Evolutionary conservation across 2,113 vertebrate species (phyloP).

Genomic region (Carassius auratus): DNA sequence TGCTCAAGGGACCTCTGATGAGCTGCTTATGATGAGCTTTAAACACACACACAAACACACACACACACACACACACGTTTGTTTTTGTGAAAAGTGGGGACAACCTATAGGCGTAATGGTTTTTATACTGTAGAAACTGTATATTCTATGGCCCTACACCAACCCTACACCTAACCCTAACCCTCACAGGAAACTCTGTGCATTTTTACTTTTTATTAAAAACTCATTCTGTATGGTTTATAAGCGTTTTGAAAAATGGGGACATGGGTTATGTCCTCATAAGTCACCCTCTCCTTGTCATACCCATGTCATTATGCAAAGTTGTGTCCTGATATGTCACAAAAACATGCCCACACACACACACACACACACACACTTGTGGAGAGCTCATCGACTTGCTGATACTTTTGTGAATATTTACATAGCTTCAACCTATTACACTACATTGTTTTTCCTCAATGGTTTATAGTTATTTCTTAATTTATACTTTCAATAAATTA

Average conservation of each 20-base stretch:
- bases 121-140: too few relatives aligned
- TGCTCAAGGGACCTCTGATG: slow-evolving; percentile 51
- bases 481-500: not conserved
- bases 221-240: too few relatives aligned
- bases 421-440: not conserved
- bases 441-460: not conserved
- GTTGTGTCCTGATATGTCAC: too few relatives aligned
- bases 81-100: not conserved
- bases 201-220: too few relatives aligned
- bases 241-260: too few relatives aligned
- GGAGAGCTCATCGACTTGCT: not conserved
- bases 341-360: not conserved
- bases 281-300: too few relatives aligned
- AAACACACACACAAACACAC: not conserved
- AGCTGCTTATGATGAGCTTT: slow-evolving; percentile 30
- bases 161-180: too few relatives aligned
- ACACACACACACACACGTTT: not conserved
- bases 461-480: not conserved
- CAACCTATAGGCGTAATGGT: too few relatives aligned
- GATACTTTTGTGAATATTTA: not conserved
- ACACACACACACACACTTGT: not conserved
- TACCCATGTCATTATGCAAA: too few relatives aligned
- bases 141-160: too few relatives aligned
- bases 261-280: too few relatives aligned
- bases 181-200: too few relatives aligned